phyloP scores from a whole-genome alignment of 37 sponge, comb jelly and placozoan genomes.

The Chondrosia reniformis region DNA sequence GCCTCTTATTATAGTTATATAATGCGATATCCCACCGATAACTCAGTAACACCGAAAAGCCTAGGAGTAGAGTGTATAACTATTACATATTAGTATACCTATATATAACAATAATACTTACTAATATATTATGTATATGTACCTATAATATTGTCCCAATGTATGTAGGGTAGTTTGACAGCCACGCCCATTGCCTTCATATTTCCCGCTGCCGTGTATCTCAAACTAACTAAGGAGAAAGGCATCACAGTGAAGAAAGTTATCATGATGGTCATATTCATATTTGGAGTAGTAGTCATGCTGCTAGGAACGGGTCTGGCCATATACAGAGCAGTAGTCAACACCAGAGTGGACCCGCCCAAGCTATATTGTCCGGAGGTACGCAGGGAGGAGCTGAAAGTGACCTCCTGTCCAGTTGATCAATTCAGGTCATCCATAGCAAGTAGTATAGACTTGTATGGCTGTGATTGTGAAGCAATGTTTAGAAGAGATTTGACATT shows the following conservation, averaged over 20 bases:
- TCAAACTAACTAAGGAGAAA: conserved; percentile 44
- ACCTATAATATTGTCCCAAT: too few relatives aligned
- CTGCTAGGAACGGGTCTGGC: conserved; percentile 55
- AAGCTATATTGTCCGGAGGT: not conserved
- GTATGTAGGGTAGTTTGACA: conserved; percentile 70
- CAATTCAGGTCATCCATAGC: not conserved
- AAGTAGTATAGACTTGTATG: too few relatives aligned
- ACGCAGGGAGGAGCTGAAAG: too few relatives aligned
- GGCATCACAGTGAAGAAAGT: conserved; percentile 9
- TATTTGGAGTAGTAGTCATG: conserved; percentile 58
- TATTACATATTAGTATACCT: too few relatives aligned
- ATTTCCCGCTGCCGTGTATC: conserved; percentile 53
- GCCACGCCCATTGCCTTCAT: conserved; percentile 69
- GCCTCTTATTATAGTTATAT: too few relatives aligned
- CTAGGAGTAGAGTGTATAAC: too few relatives aligned
- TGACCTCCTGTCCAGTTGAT: not conserved
- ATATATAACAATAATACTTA: too few relatives aligned
- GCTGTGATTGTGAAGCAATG: conserved; percentile 17
- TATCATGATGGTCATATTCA: conserved; percentile 21
- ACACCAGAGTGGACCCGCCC: not conserved
- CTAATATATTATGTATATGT: too few relatives aligned
- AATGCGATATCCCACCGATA: too few relatives aligned
- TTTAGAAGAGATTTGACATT: too few relatives aligned
- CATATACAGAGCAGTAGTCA: conserved; percentile 22
- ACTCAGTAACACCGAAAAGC: too few relatives aligned